Percentiles rank a stretch among this genome's conserved stretches.
These are phyloP conservation scores for Dendrocincla tyrannina DNA, from an alignment of 2,797 vertebrate species.

Conservation along the genomic window DNA sequence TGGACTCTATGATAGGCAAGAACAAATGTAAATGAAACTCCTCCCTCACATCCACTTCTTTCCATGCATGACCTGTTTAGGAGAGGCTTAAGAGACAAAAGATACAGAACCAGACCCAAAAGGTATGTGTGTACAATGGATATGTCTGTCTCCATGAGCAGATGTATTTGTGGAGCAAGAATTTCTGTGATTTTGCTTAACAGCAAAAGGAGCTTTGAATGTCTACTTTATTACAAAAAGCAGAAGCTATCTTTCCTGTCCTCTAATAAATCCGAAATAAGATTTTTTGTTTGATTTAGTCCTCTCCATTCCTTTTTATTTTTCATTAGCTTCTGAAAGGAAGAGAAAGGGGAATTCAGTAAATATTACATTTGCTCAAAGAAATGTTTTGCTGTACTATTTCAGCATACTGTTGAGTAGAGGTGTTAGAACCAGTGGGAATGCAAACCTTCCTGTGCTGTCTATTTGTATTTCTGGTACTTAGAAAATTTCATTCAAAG, in stretches of 20 bases:
- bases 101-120: not conserved
- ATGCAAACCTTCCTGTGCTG: not conserved
- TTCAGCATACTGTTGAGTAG: not conserved
- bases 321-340: not conserved
- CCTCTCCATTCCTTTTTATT: not conserved
- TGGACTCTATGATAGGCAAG: not conserved
- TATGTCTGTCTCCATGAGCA: not conserved
- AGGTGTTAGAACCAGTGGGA: not conserved
- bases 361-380: not conserved
- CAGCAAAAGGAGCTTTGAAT: not conserved
- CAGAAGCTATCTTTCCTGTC: not conserved
- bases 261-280: not conserved
- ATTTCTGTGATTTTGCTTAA: not conserved
- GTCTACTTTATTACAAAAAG: not conserved
- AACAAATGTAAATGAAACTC: not conserved
- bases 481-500: not conserved
- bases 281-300: not conserved
- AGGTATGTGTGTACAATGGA: accelerated
- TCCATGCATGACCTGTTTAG: not conserved
- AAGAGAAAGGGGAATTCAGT: not conserved
- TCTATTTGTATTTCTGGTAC: not conserved
- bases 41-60: not conserved
- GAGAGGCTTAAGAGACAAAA: not conserved
- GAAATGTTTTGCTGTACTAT: not conserved
- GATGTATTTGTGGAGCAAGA: not conserved